Evolutionary conservation across 2,113 vertebrate species (phyloP).

Genomic region (Ondatra zibethicus): DNA sequence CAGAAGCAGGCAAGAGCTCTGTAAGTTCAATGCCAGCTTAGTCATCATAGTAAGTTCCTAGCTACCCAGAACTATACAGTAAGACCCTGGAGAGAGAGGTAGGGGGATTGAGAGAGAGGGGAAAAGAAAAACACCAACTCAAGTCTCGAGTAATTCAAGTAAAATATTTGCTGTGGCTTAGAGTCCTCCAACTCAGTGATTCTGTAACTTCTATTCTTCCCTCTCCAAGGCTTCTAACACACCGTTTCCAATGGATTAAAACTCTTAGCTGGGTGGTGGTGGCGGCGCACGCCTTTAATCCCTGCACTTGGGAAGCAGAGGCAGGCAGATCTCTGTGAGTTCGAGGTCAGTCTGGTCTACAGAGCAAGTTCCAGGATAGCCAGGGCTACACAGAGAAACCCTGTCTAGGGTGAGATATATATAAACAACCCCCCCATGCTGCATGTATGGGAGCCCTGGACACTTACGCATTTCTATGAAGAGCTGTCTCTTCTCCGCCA

Average conservation of each 20-base stretch:
- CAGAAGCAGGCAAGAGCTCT: background rate
- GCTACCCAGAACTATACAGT: background rate
- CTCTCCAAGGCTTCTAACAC: background rate
- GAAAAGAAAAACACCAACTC: background rate
- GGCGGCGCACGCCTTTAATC: background rate
- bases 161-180: background rate
- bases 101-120: accelerated
- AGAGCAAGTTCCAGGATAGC: background rate
- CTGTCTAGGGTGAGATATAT: no score
- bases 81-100: background rate
- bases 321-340: background rate
- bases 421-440: background rate
- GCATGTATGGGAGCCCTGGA: background rate
- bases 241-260: conserved; percentile 38
- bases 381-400: background rate
- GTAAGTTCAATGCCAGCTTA: background rate
- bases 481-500: conserved; percentile 99
- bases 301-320: background rate
- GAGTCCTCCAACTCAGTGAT: background rate
- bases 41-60: no score
- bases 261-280: background rate
- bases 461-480: conserved; percentile 99
- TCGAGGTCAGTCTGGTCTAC: background rate
- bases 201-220: background rate
- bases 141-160: conserved; percentile 7